Base-by-base conservation (phyloP, 2,797 vertebrate species). In the Falco naumanni region DNA sequence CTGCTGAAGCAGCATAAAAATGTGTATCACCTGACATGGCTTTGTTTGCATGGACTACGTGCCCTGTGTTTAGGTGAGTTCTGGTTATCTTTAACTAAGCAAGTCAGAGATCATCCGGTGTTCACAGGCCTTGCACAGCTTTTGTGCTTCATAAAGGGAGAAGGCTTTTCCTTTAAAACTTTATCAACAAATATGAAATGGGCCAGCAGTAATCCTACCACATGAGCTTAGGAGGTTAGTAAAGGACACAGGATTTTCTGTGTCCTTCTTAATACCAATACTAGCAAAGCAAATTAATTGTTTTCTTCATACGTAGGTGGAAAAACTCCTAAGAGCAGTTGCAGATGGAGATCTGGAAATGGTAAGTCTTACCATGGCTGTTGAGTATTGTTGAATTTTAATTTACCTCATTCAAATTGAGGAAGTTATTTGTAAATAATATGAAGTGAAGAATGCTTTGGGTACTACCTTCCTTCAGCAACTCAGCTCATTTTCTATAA, bases 281-380 rank as follows among this genome's bases (percentile, higher is more conserved):
- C 61, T 93, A 95, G 56, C 25, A 63, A 90, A 94, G 50, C 59
- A 87, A 87, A 76, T 93, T 70, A 65, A 64, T 66, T 25, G 59
- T 94, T 96, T 86, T 91, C 85, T 95, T 97, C 74, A 82, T 87
- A 93, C n/a, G 88, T 91, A 99, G 99, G 99, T 99, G 97, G 99
- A 99, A 97, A 99, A 99, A 97, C 98, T 99, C 94, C 97, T 99
- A 88, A 98, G 99, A 85, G 99, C 99, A 1, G 98, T 99, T 65
- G 99, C 99, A n/a, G 99, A 99, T 81, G 99, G 99, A 19, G 99
- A 99, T 65, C 97, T 99, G 72, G 99, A 99, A 98, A 99, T 99
- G 99, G 99, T 99, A 97, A 99, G 98, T 97, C 48, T 83, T 84
- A 21, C 26, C 10, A 8, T 91, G n/a, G 16, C 33, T 87, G 50